Base-by-base conservation (phyloP, 1,140 invertebrate genomes). In the Oryctes rhinoceros region DNA sequence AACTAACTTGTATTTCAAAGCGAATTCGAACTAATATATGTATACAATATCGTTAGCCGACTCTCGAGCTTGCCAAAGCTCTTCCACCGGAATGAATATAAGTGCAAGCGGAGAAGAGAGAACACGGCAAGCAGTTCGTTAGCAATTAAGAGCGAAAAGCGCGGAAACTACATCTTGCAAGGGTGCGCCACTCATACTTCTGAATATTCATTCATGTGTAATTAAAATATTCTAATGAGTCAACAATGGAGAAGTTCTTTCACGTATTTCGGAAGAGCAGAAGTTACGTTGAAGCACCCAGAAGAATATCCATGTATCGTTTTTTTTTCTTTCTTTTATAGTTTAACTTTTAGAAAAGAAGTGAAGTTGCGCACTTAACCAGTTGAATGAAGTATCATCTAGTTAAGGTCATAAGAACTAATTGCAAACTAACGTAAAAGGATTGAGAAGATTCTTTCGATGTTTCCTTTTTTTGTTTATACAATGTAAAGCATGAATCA, bases 151-250 rank as follows among this genome's bases (percentile, higher is more conserved):
- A 67, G 3, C 9, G 30, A 24, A 18, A 67, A 67, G 18, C 18
- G 30, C 7, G 30, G n/a, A 24, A 35, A 35, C 30, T 67, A 67
- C 65, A 11, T 67, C 18, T 67, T 67, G 18, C 65, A 20, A 24
- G 65, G 18, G 65, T 67, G 18, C 65, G 65, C 20, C 30, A 24
- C 30, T 35, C 18, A 35, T 67, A 67, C 65, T 67, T 67, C 65
- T 67, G 65, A 67, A 67, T 67, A 67, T 67, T 67, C 65, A 67
- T 67, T 67, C 65, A 35, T 24, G 65, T 35, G 65, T 67, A 67
- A 67, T 67, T 67, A 67, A 67, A 67, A 67, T 67, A 67, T 67
- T 67, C 65, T 67, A 67, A 67, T 67, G 65, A 67, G 65, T 67
- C 20, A 67, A 67, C 65, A 24, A 20, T 13, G 49, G 18, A 18